phyloP scores from a whole-genome alignment of 2,113 vertebrate species.

The Gymnorhina tibicen region DNA sequence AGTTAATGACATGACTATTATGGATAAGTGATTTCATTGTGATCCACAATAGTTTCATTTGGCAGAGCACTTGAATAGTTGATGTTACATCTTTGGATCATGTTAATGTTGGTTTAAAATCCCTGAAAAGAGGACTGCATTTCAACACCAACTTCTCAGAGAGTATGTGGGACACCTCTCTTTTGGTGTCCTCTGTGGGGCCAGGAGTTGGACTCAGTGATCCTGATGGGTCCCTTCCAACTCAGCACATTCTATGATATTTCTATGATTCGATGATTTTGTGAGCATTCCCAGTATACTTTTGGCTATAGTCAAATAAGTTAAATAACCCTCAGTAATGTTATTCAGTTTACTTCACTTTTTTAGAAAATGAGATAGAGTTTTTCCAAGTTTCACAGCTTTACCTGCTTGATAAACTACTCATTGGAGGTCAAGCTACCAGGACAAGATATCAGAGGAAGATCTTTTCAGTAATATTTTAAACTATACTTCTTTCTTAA shows the following conservation, averaged over 20 bases:
- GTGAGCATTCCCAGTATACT: not conserved
- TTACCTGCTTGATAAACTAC: not conserved
- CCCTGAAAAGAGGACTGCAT: not conserved
- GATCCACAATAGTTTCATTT: not conserved
- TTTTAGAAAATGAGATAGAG: not conserved
- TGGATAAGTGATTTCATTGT: not conserved
- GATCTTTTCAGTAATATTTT: not conserved
- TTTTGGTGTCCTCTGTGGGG: too few species aligned
- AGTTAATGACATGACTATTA: not conserved
- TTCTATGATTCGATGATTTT: not conserved
- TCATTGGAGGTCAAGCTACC: not conserved
- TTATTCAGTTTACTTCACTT: not conserved
- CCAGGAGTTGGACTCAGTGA: not conserved
- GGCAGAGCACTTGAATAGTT: not conserved
- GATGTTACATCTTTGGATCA: not conserved
- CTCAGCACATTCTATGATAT: not conserved
- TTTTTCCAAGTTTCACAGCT: not conserved
- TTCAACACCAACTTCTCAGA: not conserved
- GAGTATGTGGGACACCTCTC: not conserved
- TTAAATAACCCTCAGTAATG: not conserved
- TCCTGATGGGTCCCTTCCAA: not conserved
- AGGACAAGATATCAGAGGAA: not conserved
- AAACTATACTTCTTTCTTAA: not conserved
- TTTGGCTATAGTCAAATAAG: not conserved
- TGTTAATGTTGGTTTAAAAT: not conserved